A percentile compares a stretch with the other conserved stretches of the same genome.
These are phyloP conservation scores for Tenualosa thibaudeaui DNA, from an alignment of 2,797 vertebrate species.

Conservation along the genomic window DNA sequence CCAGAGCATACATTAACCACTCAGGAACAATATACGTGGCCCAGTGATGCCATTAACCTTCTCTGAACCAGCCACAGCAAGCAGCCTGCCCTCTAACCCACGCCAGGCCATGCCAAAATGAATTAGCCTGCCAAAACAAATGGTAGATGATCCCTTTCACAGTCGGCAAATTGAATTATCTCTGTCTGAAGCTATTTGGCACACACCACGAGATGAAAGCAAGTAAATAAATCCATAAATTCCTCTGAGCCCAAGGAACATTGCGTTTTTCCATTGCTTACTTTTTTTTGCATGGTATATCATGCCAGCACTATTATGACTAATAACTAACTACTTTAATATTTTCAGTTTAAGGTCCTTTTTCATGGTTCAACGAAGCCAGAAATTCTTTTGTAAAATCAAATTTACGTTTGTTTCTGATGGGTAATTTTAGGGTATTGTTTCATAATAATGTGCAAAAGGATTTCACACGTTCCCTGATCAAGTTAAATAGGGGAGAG, in stretches of 20 bases:
- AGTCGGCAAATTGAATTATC: slow-evolving; percentile 21
- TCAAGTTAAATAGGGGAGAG: not conserved
- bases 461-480: not conserved
- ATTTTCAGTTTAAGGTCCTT: not conserved
- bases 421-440: not conserved
- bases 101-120: not conserved
- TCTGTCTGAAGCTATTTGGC: slow-evolving; percentile 11
- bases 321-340: slow-evolving; percentile 5
- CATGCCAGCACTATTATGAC: not conserved
- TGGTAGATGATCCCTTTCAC: slow-evolving; percentile 22
- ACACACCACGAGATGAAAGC: not conserved
- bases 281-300: not conserved
- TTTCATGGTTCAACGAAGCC: not conserved
- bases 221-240: not conserved
- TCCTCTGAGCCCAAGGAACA: not conserved
- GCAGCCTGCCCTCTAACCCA: not conserved
- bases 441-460: not conserved
- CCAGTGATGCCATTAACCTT: not conserved
- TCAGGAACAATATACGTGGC: not conserved
- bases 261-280: not conserved
- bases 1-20: not conserved
- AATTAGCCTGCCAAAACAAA: slow-evolving; percentile 18
- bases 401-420: not conserved
- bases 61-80: not conserved
- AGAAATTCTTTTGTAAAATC: slow-evolving; percentile 1